These are phyloP conservation scores for Hippocampus mohnikei DNA, from an alignment of 2,113 vertebrate species.

Conservation along the genomic window DNA sequence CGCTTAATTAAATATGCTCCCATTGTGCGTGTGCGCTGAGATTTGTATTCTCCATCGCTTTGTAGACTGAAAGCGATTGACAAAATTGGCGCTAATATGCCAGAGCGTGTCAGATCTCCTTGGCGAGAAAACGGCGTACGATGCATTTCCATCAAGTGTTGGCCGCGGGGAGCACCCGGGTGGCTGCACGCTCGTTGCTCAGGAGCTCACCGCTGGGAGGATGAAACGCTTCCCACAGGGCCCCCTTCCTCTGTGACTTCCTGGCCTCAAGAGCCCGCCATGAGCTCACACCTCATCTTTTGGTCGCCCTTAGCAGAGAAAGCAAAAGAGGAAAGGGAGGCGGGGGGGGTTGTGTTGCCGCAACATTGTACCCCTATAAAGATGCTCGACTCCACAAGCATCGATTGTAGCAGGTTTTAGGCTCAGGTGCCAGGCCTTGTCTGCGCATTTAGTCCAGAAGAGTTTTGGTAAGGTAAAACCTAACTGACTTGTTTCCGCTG, in stretches of 20 bases:
- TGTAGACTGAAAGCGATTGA: conserved; percentile 61
- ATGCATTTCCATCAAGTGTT: conserved; percentile 84
- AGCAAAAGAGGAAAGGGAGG: conserved; percentile 21
- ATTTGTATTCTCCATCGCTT: conserved; percentile 55
- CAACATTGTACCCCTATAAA: background rate
- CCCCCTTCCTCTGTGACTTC: conserved; percentile 76
- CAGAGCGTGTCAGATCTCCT: conserved; percentile 30
- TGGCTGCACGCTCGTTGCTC: conserved; percentile 86
- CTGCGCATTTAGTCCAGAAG: background rate
- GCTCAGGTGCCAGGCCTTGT: background rate
- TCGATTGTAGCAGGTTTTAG: background rate
- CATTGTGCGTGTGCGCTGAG: conserved; percentile 52
- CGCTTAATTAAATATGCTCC: conserved; percentile 69
- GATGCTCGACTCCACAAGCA: background rate
- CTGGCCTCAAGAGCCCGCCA: conserved; percentile 88
- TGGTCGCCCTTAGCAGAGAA: conserved; percentile 52
- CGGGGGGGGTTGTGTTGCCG: background rate
- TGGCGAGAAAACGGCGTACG: conserved; percentile 60
- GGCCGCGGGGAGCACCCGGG: conserved; percentile 81
- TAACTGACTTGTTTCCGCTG: background rate
- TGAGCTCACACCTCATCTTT: conserved; percentile 95
- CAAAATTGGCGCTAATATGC: conserved; percentile 45
- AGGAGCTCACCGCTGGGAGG: conserved; percentile 93
- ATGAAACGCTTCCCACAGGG: conserved; percentile 98
- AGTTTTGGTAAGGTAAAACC: background rate